Evolutionary conservation across 1,140 invertebrate genomes (phyloP).

Genomic region (Pentalonia nigronervosa): DNA sequence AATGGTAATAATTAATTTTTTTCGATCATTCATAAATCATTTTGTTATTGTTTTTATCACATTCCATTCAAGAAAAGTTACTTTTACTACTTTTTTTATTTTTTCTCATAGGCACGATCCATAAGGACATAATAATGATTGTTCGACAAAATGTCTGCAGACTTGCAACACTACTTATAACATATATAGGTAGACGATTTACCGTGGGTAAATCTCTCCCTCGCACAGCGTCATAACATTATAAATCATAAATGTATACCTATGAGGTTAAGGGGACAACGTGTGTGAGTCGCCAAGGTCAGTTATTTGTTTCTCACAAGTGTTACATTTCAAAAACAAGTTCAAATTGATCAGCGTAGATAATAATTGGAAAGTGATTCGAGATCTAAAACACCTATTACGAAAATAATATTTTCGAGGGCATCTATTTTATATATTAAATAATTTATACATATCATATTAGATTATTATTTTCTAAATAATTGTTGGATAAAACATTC

Average conservation of each 20-base stretch:
- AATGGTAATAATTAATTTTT: not conserved
- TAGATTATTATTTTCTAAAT: not conserved
- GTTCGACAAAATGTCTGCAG: not conserved
- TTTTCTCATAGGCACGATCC: not conserved
- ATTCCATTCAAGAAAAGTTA: slow-evolving; percentile 5
- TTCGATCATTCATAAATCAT: slow-evolving; percentile 2
- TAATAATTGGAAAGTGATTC: slow-evolving; percentile 12
- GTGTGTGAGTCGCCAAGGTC: not conserved
- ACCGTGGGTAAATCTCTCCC: not conserved
- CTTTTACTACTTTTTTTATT: not conserved
- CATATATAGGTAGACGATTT: not conserved
- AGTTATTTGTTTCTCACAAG: slow-evolving; percentile 16
- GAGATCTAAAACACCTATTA: not conserved
- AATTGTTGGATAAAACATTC: not conserved
- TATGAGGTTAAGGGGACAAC: not conserved
- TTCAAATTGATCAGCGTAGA: not conserved
- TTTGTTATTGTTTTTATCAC: not conserved
- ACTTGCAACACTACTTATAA: not conserved
- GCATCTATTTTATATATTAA: not conserved
- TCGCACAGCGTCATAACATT: not conserved
- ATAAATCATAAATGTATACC: not conserved
- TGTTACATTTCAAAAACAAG: slow-evolving; percentile 8
- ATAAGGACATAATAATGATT: not conserved
- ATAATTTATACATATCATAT: not conserved
- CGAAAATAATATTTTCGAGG: not conserved